These are phyloP conservation scores for Chrysotoxum bicinctum DNA, from an alignment of 2,888 invertebrate species.

Conservation along the genomic window DNA sequence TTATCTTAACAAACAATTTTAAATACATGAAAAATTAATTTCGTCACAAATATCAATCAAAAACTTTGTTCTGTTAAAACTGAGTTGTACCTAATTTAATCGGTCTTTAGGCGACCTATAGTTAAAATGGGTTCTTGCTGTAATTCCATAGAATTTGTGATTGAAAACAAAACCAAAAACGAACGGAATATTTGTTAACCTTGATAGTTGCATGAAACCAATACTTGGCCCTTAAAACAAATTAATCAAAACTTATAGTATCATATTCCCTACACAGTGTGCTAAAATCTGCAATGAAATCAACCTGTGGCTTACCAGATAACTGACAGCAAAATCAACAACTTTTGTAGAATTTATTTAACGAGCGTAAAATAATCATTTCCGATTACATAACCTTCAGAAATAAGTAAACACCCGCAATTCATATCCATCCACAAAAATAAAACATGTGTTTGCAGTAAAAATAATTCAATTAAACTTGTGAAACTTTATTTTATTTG, in stretches of 20 bases:
- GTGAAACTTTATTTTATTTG: constrained; percentile 5
- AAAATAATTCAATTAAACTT: background rate
- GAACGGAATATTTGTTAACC: background rate
- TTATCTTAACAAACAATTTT: too few relatives aligned
- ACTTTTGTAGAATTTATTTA: constrained; percentile 35
- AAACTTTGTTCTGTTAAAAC: too few relatives aligned
- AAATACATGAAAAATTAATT: too few relatives aligned
- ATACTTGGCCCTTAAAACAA: background rate
- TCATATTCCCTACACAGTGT: background rate
- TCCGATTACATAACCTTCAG: constrained; percentile 48
- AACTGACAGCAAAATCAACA: background rate
- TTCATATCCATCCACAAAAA: constrained; percentile 26
- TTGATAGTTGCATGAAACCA: background rate
- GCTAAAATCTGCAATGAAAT: constrained; percentile 20
- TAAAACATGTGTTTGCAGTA: constrained; percentile 11
- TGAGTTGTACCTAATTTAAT: too few relatives aligned
- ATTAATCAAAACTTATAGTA: too few relatives aligned
- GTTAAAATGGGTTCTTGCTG: background rate
- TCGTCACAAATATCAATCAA: too few relatives aligned
- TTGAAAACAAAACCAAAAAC: too few relatives aligned
- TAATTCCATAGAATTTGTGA: background rate
- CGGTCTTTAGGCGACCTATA: too few relatives aligned
- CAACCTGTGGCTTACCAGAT: constrained; percentile 9
- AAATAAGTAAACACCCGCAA: background rate
- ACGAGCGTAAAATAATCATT: constrained; percentile 39